Evolutionary conservation across 2,797 vertebrate species (phyloP).

Genomic region (Danio albolineatus): DNA sequence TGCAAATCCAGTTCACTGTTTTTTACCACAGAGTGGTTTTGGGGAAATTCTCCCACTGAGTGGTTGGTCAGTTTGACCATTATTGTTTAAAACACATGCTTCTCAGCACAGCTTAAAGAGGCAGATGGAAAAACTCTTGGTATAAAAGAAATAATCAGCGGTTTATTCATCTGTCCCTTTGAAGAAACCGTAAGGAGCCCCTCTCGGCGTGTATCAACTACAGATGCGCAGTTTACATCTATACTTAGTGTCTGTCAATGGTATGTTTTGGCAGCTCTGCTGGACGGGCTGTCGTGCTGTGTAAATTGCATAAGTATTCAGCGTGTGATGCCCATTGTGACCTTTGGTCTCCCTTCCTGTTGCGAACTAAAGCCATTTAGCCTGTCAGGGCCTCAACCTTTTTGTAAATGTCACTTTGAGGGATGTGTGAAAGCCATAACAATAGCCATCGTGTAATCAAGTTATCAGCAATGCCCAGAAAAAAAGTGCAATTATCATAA

Average conservation of each 20-base stretch:
- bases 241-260: slow-evolving; percentile 47
- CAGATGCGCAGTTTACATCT: slow-evolving; percentile 46
- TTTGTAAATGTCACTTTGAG: slow-evolving; percentile 60
- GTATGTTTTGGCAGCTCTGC: slow-evolving; percentile 50
- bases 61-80: slow-evolving; percentile 34
- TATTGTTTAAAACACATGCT: slow-evolving; percentile 55
- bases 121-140: slow-evolving; percentile 54
- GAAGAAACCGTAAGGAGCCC: slow-evolving; percentile 51
- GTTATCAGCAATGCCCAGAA: slow-evolving; percentile 65
- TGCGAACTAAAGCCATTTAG: slow-evolving; percentile 52
- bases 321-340: slow-evolving; percentile 56
- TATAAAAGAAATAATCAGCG: slow-evolving; percentile 45
- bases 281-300: slow-evolving; percentile 46
- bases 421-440: slow-evolving; percentile 64
- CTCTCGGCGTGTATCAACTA: slow-evolving; percentile 45
- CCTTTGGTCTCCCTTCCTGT: slow-evolving; percentile 60
- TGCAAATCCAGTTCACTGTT: slow-evolving; percentile 30
- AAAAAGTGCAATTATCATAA: slow-evolving; percentile 73
- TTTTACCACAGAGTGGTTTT: slow-evolving; percentile 35
- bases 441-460: slow-evolving; percentile 68
- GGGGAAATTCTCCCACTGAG: slow-evolving; percentile 40
- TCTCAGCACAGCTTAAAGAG: slow-evolving; percentile 40
- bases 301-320: slow-evolving; percentile 59
- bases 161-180: slow-evolving; percentile 44
- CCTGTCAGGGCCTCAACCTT: slow-evolving; percentile 63